A percentile compares a stretch with the other conserved stretches of the same genome.
These are phyloP conservation scores for Heliangelus exortis DNA, from an alignment of 2,797 vertebrate genomes.

Conservation along the genomic window DNA sequence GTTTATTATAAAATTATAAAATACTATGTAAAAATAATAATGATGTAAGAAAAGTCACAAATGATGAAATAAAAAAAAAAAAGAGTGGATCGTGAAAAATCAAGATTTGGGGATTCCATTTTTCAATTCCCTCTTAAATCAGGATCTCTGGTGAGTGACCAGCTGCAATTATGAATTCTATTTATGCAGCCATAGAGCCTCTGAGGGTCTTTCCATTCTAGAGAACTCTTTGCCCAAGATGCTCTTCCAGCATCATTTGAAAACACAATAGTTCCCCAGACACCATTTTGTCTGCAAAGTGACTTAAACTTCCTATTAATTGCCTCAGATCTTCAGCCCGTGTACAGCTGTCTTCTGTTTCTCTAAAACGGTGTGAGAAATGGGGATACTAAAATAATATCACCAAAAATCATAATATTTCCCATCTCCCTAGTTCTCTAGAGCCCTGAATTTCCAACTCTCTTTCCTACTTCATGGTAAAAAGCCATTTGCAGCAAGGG, in stretches of 20 bases:
- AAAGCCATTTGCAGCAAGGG: neutral
- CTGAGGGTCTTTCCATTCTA: neutral
- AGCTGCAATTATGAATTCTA: neutral
- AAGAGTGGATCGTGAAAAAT: neutral
- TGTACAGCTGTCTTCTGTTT: neutral
- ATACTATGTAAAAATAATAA: neutral
- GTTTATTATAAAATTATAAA: no score
- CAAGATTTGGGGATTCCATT: neutral
- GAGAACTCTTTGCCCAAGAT: neutral
- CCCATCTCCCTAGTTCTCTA: neutral
- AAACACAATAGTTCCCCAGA: neutral
- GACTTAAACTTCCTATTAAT: neutral
- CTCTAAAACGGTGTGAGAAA: neutral
- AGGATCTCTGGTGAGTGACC: neutral
- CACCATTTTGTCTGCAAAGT: neutral
- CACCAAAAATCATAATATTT: neutral
- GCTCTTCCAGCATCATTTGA: rapidly evolving
- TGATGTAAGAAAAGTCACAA: neutral
- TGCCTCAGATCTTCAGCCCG: neutral
- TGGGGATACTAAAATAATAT: neutral
- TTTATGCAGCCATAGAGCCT: neutral
- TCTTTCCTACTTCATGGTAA: neutral
- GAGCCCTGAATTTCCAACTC: neutral
- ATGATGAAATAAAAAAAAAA: neutral
- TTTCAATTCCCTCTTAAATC: neutral